These are phyloP conservation scores for Asarcornis scutulata DNA, from an alignment of 2,113 vertebrate genomes.

Conservation along the genomic window DNA sequence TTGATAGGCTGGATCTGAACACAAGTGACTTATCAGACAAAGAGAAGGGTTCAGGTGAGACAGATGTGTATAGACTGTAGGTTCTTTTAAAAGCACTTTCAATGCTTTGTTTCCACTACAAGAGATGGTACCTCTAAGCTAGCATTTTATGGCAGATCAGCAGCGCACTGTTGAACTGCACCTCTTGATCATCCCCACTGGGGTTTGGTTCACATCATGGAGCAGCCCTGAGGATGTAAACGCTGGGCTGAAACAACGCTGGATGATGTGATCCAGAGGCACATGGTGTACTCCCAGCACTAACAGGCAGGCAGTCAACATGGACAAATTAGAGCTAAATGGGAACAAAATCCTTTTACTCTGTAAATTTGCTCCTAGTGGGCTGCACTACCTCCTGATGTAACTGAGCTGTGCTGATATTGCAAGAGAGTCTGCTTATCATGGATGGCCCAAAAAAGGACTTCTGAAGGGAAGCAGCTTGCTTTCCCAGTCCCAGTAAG, in stretches of 20 bases:
- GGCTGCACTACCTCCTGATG: neutral
- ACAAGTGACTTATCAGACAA: neutral
- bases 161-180: neutral
- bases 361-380: neutral
- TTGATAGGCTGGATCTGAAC: neutral
- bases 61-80: fast-evolving
- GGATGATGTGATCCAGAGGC: neutral
- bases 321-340: neutral
- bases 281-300: neutral
- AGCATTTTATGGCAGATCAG: neutral
- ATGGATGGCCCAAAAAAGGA: neutral
- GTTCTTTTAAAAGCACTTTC: neutral
- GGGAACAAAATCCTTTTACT: neutral
- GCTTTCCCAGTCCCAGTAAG: neutral
- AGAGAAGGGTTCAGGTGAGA: neutral
- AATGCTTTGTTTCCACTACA: neutral
- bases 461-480: neutral
- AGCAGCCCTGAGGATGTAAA: neutral
- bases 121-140: neutral
- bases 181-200: fast-evolving
- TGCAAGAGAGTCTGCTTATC: neutral
- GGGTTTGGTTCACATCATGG: neutral
- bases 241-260: fast-evolving
- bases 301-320: neutral
- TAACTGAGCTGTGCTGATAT: neutral